A percentile compares a stretch with the other conserved stretches of the same genome.
Conservation (phyloP, 2,113 vertebrate genomes). For the Pionites leucogaster region DNA sequence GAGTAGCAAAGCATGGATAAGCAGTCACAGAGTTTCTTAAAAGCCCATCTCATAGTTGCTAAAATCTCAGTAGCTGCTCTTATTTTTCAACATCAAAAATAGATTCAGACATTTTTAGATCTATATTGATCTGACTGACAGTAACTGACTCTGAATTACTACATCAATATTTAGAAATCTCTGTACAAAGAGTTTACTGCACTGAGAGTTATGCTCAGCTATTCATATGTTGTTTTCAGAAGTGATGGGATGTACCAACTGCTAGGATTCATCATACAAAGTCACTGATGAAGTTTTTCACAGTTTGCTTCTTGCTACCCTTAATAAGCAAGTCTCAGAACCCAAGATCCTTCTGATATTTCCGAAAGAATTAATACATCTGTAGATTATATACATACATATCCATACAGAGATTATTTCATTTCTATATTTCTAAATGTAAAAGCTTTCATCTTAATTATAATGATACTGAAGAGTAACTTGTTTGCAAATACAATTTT, state of each 20-base stretch:
- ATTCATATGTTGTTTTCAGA: slow-evolving; percentile 9
- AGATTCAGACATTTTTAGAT: neutral
- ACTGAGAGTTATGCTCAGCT: neutral
- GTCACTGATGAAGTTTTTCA: neutral
- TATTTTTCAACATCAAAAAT: slow-evolving; percentile 3
- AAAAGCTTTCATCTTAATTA: neutral
- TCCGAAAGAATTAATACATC: neutral
- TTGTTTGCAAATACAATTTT: neutral
- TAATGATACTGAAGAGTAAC: neutral
- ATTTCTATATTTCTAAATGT: neutral
- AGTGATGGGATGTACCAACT: neutral
- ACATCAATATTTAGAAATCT: slow-evolving; percentile 34
- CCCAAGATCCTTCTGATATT: neutral
- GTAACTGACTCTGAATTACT: neutral
- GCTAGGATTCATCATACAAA: neutral
- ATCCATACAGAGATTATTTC: neutral
- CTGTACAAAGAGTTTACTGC: neutral
- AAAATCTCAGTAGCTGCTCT: neutral
- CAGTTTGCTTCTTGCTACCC: neutral
- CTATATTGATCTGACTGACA: neutral
- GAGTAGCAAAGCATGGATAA: neutral
- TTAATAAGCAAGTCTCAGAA: neutral
- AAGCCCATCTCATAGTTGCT: neutral
- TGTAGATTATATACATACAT: neutral
- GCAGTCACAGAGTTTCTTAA: neutral